Conservation (phyloP, 2,888 invertebrate species). For the Ommatoiulus sabulosus region DNA sequence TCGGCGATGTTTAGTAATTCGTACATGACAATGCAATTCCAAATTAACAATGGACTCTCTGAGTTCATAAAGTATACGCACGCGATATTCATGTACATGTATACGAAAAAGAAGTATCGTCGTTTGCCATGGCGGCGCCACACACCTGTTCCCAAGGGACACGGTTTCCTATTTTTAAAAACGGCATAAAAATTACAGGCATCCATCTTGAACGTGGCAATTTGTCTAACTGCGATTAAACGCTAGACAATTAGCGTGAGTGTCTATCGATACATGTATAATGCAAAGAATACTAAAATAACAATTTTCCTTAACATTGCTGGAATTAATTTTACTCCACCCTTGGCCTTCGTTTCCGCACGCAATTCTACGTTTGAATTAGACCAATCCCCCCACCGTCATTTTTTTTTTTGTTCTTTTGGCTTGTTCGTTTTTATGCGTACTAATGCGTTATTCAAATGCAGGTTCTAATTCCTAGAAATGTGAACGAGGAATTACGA, state of each 20-base stretch:
- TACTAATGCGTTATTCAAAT: constrained; percentile 16
- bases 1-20: too few relatives aligned
- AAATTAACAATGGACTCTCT: too few relatives aligned
- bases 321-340: constrained; percentile 21
- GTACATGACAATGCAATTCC: too few relatives aligned
- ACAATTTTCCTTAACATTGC: constrained; percentile 43
- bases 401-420: constrained; percentile 8
- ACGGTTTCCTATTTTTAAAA: background rate
- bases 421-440: constrained; percentile 10
- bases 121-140: background rate
- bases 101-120: background rate
- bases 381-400: constrained; percentile 6
- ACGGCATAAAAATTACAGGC: background rate
- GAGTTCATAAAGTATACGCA: too few relatives aligned
- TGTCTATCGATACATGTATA: constrained; percentile 26
- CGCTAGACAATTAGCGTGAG: constrained; percentile 18
- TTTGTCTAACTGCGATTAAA: constrained; percentile 25
- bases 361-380: constrained; percentile 13
- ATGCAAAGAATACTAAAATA: constrained; percentile 35
- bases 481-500: background rate
- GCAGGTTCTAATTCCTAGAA: constrained; percentile 38
- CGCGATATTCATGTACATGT: background rate
- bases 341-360: constrained; percentile 39
- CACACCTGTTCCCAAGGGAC: background rate
- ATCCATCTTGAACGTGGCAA: constrained; percentile 9